Conservation (phyloP, 2,113 vertebrate species). For the Piaya cayana region DNA sequence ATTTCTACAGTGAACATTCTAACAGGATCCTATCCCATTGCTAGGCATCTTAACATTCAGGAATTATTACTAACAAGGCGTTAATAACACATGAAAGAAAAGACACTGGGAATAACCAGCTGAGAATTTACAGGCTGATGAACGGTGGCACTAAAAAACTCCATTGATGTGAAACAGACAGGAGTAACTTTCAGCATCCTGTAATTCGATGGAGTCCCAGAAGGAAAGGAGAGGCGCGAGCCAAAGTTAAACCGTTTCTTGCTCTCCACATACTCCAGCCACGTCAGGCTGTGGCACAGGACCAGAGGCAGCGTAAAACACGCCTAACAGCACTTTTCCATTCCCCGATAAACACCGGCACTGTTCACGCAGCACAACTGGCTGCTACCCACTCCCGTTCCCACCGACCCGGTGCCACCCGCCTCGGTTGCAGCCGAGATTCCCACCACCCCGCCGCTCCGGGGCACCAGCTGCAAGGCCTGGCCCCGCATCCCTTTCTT, state of each 20-base stretch:
- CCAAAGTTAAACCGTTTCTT: rapidly evolving
- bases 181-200: rapidly evolving
- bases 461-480: no score
- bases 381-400: rapidly evolving
- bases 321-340: rapidly evolving
- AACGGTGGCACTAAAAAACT: neutral
- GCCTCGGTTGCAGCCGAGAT: no score
- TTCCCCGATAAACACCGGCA: rapidly evolving
- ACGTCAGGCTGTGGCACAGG: neutral
- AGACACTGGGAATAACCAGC: rapidly evolving
- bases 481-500: no score
- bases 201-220: rapidly evolving
- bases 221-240: rapidly evolving
- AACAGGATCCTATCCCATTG: neutral
- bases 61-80: neutral
- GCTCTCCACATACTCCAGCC: no score
- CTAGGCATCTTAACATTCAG: neutral
- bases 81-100: neutral
- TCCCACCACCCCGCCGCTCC: neutral
- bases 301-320: rapidly evolving
- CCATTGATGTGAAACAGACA: rapidly evolving
- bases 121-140: neutral
- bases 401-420: rapidly evolving
- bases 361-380: rapidly evolving
- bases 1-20: neutral